phyloP scores from a whole-genome alignment of 1,140 invertebrate species.

The Drosophila orosa region DNA sequence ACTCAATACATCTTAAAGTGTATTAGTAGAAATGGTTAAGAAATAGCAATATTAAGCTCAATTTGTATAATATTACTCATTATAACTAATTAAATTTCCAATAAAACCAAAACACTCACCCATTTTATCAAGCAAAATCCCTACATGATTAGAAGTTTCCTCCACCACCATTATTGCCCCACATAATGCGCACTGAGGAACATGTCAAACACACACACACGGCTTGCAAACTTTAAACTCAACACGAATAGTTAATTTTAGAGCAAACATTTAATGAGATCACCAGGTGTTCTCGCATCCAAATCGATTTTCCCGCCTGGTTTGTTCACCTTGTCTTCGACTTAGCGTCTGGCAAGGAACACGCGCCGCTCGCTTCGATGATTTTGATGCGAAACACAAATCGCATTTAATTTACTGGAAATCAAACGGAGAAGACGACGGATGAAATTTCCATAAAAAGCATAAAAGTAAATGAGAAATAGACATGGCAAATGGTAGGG shows the following conservation, averaged over 20 bases:
- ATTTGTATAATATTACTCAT: background rate
- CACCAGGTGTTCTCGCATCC: slow-evolving; percentile 14
- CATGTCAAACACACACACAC: background rate
- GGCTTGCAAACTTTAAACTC: background rate
- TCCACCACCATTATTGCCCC: background rate
- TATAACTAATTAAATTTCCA: background rate
- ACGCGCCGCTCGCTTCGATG: slow-evolving; percentile 46
- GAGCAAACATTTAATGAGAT: slow-evolving; percentile 25
- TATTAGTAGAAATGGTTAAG: background rate
- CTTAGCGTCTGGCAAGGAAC: slow-evolving; percentile 36
- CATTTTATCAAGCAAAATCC: background rate
- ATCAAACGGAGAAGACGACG: slow-evolving; percentile 47
- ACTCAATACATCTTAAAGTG: background rate
- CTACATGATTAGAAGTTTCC: background rate
- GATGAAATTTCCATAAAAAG: slow-evolving; percentile 54
- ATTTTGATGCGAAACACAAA: slow-evolving; percentile 54
- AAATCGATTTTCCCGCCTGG: slow-evolving; percentile 41
- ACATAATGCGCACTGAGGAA: background rate
- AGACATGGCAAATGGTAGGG: slow-evolving; percentile 17
- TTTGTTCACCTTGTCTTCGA: slow-evolving; percentile 31
- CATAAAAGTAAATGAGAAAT: slow-evolving; percentile 55
- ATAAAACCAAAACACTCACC: background rate
- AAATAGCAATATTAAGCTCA: background rate
- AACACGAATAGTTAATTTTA: slow-evolving; percentile 23
- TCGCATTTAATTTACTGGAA: slow-evolving; percentile 81